Percentiles rank a stretch among this genome's conserved stretches.
Evolutionary conservation across 2,797 vertebrate genomes (phyloP).

Genomic region (Myotis pilosus): DNA sequence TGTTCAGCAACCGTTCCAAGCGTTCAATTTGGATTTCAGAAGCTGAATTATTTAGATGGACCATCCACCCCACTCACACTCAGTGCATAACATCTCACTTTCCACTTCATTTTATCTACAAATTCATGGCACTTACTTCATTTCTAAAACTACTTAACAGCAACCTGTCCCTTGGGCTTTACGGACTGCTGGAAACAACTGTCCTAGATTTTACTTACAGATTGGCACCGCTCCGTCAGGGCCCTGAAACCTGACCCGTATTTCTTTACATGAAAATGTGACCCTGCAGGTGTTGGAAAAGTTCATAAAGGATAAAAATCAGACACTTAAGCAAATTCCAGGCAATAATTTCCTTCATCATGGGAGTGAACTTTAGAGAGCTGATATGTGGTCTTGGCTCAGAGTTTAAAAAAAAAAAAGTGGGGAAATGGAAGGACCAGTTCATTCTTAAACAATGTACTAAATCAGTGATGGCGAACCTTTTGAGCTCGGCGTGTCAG

Average conservation of each 20-base stretch:
- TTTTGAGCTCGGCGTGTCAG: no score
- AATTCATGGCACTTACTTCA: constrained; percentile 54
- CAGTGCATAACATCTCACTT: constrained; percentile 12
- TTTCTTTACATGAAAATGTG: neutral
- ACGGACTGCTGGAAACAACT: constrained; percentile 15
- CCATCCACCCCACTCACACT: neutral
- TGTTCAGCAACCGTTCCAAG: neutral
- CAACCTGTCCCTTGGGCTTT: constrained; percentile 41
- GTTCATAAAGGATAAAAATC: neutral
- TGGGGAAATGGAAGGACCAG: neutral
- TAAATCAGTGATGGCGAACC: neutral
- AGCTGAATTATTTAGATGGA: neutral
- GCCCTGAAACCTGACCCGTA: constrained; percentile 11
- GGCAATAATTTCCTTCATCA: neutral
- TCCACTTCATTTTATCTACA: constrained; percentile 52
- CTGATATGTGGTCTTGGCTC: neutral
- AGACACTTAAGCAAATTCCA: neutral
- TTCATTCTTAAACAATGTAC: neutral
- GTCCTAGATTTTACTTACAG: constrained; percentile 66
- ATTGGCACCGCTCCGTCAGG: neutral
- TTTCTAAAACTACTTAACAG: constrained; percentile 66
- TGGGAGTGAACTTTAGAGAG: neutral
- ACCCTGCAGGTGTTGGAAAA: neutral
- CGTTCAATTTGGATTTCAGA: neutral
- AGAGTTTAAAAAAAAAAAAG: neutral